phyloP scores from a whole-genome alignment of 37 sponge, comb jelly and placozoan genomes.

The Dysidea cf. avara region DNA sequence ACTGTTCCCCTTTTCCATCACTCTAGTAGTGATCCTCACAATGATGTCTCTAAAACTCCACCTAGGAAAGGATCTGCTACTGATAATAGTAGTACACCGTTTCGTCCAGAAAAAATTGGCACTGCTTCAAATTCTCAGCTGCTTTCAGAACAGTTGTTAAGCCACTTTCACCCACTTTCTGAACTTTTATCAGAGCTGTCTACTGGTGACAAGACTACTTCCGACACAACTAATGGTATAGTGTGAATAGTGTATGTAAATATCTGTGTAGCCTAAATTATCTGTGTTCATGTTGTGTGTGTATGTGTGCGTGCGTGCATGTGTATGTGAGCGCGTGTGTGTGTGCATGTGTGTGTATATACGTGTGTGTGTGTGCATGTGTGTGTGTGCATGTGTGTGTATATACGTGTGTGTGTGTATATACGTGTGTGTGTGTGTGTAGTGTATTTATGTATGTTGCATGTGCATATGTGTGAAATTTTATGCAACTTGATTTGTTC shows the following conservation, averaged over 20 bases:
- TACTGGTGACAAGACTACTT: not conserved
- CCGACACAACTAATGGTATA: not conserved
- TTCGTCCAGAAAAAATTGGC: too few relatives aligned
- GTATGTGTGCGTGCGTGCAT: conserved; percentile 13
- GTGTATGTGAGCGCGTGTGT: too few relatives aligned
- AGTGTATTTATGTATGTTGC: too few relatives aligned
- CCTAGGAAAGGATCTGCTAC: too few relatives aligned
- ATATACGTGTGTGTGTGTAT: not conserved
- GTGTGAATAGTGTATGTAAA: not conserved
- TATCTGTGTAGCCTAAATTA: conserved; percentile 5
- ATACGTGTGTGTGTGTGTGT: not conserved
- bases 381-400: not conserved
- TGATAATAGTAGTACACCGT: too few relatives aligned
- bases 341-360: not conserved
- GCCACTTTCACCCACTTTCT: not conserved
- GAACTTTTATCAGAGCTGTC: not conserved
- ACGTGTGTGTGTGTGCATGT: not conserved
- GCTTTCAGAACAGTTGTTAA: too few relatives aligned
- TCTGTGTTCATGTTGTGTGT: not conserved
- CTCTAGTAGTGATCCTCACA: too few relatives aligned
- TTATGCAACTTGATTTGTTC: too few relatives aligned
- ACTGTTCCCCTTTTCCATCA: too few relatives aligned
- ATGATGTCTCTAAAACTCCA: too few relatives aligned
- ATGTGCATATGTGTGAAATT: too few relatives aligned
- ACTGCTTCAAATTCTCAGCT: too few relatives aligned